These are phyloP conservation scores for Peromyscus leucopus DNA, from an alignment of 2,113 vertebrate species.

Conservation along the genomic window DNA sequence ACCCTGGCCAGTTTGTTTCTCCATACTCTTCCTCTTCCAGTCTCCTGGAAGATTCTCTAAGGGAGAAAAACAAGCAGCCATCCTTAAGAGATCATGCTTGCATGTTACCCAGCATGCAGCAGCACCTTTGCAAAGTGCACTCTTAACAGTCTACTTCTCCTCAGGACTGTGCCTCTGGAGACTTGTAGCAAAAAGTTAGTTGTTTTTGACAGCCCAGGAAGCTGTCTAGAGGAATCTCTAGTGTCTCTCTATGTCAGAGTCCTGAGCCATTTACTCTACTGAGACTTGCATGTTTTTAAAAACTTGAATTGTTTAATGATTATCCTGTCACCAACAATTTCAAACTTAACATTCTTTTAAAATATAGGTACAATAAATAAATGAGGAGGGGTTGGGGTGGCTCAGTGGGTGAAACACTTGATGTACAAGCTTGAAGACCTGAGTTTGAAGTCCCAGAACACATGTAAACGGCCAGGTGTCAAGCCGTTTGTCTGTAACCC, in stretches of 20 bases:
- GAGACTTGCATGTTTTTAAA: slow-evolving; percentile 31
- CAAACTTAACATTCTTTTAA: slow-evolving; percentile 21
- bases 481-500: background rate
- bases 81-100: slow-evolving; percentile 7
- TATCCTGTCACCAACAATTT: background rate
- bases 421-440: background rate
- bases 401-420: too few relatives aligned
- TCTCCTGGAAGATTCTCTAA: slow-evolving; percentile 31
- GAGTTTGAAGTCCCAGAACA: background rate
- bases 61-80: background rate
- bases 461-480: background rate
- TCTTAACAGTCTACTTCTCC: slow-evolving; percentile 27
- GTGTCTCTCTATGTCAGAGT: background rate
- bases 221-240: slow-evolving; percentile 43
- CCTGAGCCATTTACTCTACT: slow-evolving; percentile 33
- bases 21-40: background rate
- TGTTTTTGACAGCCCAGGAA: slow-evolving; percentile 47
- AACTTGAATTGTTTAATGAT: slow-evolving; percentile 42
- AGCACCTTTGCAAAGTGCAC: background rate
- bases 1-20: background rate
- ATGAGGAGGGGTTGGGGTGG: background rate
- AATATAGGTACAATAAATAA: background rate
- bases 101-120: background rate
- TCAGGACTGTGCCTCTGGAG: background rate
- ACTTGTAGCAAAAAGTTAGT: slow-evolving; percentile 41